phyloP scores from a whole-genome alignment of 2,888 invertebrate genomes.

The Andrena marginata region DNA sequence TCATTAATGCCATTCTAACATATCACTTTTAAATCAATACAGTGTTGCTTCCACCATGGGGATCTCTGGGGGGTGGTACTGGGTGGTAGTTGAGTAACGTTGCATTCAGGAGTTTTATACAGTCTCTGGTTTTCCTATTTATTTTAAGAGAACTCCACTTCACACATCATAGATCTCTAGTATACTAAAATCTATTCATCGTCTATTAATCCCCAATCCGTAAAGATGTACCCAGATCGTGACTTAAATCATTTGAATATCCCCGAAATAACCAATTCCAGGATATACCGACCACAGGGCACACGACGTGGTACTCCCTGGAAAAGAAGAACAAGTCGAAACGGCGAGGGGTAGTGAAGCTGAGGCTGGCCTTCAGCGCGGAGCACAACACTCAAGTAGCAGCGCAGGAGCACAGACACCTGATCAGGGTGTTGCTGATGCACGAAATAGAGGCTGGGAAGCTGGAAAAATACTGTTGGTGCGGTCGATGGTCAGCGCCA shows the following conservation, averaged over 20 bases:
- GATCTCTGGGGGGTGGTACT: too few species aligned
- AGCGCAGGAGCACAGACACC: slow-evolving; percentile 93
- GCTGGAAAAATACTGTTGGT: slow-evolving; percentile 91
- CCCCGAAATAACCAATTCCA: slow-evolving; percentile 78
- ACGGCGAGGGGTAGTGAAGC: slow-evolving; percentile 94
- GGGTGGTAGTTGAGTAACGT: too few species aligned
- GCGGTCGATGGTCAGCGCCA: slow-evolving; percentile 92
- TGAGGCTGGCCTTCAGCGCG: slow-evolving; percentile 93
- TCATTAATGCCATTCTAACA: neutral
- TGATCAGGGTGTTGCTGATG: slow-evolving; percentile 91
- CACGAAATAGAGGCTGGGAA: slow-evolving; percentile 93
- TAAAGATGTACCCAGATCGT: too few species aligned
- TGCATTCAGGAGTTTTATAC: too few species aligned
- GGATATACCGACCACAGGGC: slow-evolving; percentile 97
- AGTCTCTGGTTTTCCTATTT: too few species aligned
- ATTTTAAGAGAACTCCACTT: too few species aligned
- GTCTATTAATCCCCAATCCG: neutral
- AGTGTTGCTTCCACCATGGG: too few species aligned
- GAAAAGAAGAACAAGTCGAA: slow-evolving; percentile 94
- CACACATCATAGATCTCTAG: too few species aligned
- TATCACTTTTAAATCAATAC: too few species aligned
- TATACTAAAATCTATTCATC: neutral
- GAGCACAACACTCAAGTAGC: slow-evolving; percentile 95
- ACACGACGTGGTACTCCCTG: slow-evolving; percentile 96
- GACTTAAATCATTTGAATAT: neutral